Base-by-base conservation (phyloP, 2,888 invertebrate genomes). In the Acrobasis suavella region DNA sequence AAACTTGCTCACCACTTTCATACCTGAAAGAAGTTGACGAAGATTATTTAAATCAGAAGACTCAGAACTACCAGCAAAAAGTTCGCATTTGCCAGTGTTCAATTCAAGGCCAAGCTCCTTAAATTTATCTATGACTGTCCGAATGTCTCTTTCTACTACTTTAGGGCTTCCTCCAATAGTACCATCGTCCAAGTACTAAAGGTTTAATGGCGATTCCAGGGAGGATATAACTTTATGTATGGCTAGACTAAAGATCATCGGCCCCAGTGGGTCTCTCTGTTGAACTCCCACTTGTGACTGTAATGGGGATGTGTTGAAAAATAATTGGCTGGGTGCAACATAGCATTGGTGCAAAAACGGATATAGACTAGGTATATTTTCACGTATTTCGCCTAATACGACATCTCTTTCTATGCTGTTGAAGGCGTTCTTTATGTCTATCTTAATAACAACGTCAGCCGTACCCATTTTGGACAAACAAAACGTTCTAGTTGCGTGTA, bases 361-460 rank as follows among this genome's bases (percentile, higher is more conserved):
- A 14, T 50, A 50, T 2, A 50, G 50, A 50, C 15, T 15, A 15
- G 50, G 50, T 7, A 50, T n/a, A 15, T 50, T 10, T 9, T 50
- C 50, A 9, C 50, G 50, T 3, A 16, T 16, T 14, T 50, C 50
- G 7, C 14, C 14, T 7, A 50, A 14, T 8, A 50, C 1, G 50
- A 50, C n/a, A 14, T 50, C 50, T n/a, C 50, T 50, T 16, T 50
- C 50, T 16, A 50, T 15, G n/a, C 15, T 50, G 50, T 50, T 50
- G 14, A 50, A 50, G 7, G 50, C 50, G 9, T 50, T 50, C n/a
- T 16, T n/a, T 12, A 50, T 50, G 16, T 50, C 50, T 7, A 50
- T n/a, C 50, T 50, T 50, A 12, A 50, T n/a, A 15, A 50, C 14
- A 8, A 50, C n/a, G 7, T 16, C n/a, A 8, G 9, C 14, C 12